Conservation (phyloP, 2,113 vertebrate species). For the Scortum barcoo region DNA sequence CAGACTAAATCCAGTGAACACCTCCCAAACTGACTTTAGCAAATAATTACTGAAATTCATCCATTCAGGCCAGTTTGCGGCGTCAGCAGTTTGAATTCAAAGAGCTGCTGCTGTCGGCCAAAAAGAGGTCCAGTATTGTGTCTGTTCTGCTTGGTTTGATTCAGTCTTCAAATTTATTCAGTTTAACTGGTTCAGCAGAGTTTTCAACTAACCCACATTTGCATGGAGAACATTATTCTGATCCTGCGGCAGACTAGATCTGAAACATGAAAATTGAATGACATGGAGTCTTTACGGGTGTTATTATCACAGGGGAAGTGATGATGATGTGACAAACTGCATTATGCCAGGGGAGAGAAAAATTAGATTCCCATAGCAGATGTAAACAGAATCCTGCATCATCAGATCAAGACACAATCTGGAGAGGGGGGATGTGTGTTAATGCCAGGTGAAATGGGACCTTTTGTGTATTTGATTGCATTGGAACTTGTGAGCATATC, state of each 20-base stretch:
- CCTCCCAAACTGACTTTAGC: neutral
- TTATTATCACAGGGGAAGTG: constrained; percentile 45
- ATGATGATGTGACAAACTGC: constrained; percentile 36
- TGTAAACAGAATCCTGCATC: constrained; percentile 51
- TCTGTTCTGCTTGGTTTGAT: constrained; percentile 15
- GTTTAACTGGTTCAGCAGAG: constrained; percentile 32
- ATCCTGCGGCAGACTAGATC: neutral
- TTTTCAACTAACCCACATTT: constrained; percentile 36
- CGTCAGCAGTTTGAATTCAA: constrained; percentile 34
- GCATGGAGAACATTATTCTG: constrained; percentile 26
- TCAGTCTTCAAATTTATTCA: constrained; percentile 26
- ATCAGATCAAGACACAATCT: constrained; percentile 31
- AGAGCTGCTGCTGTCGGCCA: constrained; percentile 15
- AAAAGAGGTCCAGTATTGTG: neutral
- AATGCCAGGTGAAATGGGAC: constrained; percentile 27
- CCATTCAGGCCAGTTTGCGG: constrained; percentile 8
- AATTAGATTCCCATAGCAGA: constrained; percentile 19
- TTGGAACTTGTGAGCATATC: constrained; percentile 23
- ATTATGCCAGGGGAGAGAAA: constrained; percentile 12
- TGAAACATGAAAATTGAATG: constrained; percentile 53
- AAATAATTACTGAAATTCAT: constrained; percentile 29
- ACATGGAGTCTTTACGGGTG: constrained; percentile 29
- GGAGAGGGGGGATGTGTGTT: constrained; percentile 14
- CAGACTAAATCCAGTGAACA: constrained; percentile 1
- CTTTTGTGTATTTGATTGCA: constrained; percentile 43